Evolutionary conservation across 1,140 invertebrate genomes (phyloP), one percentile per base, ranked within the genome.

Genomic region (Araneus ventricosus): DNA sequence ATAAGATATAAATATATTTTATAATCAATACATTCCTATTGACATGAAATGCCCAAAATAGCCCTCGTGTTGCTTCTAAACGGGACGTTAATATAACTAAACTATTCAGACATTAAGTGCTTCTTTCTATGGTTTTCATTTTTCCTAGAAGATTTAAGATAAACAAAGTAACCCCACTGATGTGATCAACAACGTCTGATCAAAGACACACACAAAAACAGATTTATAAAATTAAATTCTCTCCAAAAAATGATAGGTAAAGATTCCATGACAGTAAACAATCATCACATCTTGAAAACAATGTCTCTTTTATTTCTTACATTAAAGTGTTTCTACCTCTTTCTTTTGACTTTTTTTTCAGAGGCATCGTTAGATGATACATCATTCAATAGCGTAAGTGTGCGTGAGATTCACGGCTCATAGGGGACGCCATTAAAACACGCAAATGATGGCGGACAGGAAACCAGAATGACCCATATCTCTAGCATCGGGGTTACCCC

Each of bases 401-500:
- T 52, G 88, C 41, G 67, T 79, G 63, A 41, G 37, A 45, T 39
- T 59, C 37, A 30, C 67, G 67, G 88, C 39, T 75, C 52, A 30
- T 41, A 57, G 80, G 80, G 45, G 80, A 84, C 45, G 45, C 39
- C 61, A 67, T 67, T 41, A 45, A 27, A 88, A 34, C 59, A 88
- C 59, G 70, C n/a, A 89, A 89, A 84, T 4, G 70, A 79, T 89
- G 88, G 88, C 88, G 88, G 88, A 89, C 88, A 89, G 88, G 88
- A 89, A 89, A 89, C 70, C 41, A 79, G 88, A 89, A 79, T 89
- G 88, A 89, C 88, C 88, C 70, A 89, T 79, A 89, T 89, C 88
- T 89, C 88, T 79, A 79, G 45, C 88, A 89, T 89, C 63, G 67
- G 67, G 88, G 88, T 89, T 75, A 89, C 88, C 88, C 70, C 70